A percentile compares a stretch with the other conserved stretches of the same genome.
Evolutionary conservation across 2,113 vertebrate species (phyloP).

Genomic region (Mesocricetus auratus): DNA sequence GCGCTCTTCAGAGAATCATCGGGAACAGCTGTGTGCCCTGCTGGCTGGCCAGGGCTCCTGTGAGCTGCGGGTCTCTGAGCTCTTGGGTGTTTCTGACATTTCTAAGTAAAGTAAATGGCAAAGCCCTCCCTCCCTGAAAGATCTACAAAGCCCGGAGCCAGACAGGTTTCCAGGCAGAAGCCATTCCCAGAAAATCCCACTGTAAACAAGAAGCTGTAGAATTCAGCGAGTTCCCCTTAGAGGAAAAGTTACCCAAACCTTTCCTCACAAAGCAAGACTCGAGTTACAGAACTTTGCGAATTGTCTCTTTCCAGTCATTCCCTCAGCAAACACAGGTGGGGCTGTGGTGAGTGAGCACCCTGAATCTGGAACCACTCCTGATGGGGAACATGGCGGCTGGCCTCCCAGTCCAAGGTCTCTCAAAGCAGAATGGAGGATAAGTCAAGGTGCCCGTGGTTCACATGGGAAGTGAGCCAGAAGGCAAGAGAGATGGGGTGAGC

Average conservation of each 20-base stretch:
- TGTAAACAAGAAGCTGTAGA: conserved; percentile 56
- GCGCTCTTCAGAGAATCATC: background rate
- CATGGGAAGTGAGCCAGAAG: background rate
- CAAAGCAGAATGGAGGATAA: background rate
- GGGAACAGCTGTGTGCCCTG: background rate
- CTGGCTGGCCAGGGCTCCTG: background rate
- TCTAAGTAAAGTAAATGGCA: conserved; percentile 78
- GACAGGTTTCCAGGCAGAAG: conserved; percentile 58
- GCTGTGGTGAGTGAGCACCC: background rate
- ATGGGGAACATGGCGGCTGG: rapidly evolving
- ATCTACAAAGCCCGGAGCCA: conserved; percentile 63
- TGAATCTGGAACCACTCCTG: background rate
- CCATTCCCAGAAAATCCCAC: conserved; percentile 58
- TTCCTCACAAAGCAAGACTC: background rate
- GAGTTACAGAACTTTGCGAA: background rate
- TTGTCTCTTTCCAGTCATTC: background rate
- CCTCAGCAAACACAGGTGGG: background rate
- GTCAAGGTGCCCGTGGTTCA: background rate
- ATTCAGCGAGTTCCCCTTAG: background rate
- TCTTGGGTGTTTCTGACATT: conserved; percentile 68
- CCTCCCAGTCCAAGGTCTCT: background rate
- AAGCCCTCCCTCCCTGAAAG: conserved; percentile 62
- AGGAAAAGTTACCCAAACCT: conserved; percentile 46
- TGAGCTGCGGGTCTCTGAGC: background rate
- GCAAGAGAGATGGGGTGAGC: too few relatives aligned